Percentiles rank a stretch among this genome's conserved stretches.
Conservation (phyloP, 2,888 invertebrate genomes). For the Eilema caniola region DNA sequence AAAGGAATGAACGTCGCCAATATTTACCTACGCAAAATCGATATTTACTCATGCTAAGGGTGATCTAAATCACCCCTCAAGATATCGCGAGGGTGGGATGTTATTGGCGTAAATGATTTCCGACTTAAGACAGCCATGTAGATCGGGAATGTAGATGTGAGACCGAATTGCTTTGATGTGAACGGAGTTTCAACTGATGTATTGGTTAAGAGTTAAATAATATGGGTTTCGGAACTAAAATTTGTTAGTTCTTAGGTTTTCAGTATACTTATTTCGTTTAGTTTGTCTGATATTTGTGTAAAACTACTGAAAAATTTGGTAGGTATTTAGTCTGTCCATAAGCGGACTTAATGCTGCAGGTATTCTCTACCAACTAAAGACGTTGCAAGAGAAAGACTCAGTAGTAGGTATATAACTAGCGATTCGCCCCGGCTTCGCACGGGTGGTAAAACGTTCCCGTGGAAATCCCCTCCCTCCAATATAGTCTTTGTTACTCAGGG, state of each 20-base stretch:
- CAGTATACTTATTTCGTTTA: background rate
- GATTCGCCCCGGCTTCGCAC: too few relatives aligned
- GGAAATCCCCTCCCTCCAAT: too few relatives aligned
- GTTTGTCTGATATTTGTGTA: too few relatives aligned
- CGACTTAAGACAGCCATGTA: constrained; percentile 59
- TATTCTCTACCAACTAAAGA: background rate
- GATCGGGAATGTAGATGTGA: constrained; percentile 45
- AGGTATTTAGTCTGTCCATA: too few relatives aligned
- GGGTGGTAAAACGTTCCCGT: too few relatives aligned
- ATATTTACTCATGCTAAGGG: constrained; percentile 67
- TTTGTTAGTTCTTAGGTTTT: background rate
- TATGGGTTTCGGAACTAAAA: background rate
- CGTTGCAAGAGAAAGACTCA: too few relatives aligned
- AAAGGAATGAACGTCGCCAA: constrained; percentile 60
- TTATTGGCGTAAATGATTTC: constrained; percentile 80
- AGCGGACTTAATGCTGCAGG: too few relatives aligned
- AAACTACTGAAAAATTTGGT: too few relatives aligned
- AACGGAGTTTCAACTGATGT: background rate
- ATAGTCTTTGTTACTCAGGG: too few relatives aligned
- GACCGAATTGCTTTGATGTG: constrained; percentile 9
- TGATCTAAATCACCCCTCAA: constrained; percentile 63
- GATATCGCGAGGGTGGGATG: constrained; percentile 44
- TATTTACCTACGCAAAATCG: constrained; percentile 72
- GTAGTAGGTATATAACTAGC: too few relatives aligned
- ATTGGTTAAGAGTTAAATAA: background rate